Conservation (phyloP, 37 sponge, comb jelly and placozoan species). For the Beroe forskalii region DNA sequence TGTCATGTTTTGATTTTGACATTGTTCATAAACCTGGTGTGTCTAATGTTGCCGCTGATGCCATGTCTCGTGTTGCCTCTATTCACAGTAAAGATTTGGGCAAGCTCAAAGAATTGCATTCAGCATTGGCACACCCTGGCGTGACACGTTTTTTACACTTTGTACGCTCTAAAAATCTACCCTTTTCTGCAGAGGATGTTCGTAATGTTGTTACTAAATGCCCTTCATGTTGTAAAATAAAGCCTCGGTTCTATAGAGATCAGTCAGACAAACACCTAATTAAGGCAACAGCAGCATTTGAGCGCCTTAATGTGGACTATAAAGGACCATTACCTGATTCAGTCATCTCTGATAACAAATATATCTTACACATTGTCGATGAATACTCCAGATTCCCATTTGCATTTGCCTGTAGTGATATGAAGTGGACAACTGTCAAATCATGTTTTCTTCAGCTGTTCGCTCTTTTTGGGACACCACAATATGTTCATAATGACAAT, state of each 20-base stretch:
- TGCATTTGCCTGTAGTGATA: neutral
- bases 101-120: neutral
- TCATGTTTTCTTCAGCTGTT: too few relatives aligned
- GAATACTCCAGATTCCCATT: neutral
- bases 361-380: neutral
- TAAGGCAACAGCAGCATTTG: too few relatives aligned
- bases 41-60: neutral
- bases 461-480: neutral
- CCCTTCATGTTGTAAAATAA: neutral
- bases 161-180: neutral
- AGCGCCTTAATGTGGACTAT: too few relatives aligned
- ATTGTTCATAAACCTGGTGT: neutral
- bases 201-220: neutral
- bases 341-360: neutral
- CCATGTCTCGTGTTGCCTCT: neutral
- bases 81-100: neutral
- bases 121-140: neutral
- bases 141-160: neutral
- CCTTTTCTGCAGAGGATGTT: neutral
- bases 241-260: neutral
- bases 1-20: neutral
- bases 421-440: neutral
- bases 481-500: neutral
- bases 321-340: too few relatives aligned
- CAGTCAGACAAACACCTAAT: neutral